These are phyloP conservation scores for Sylvilagus bachmani DNA, from an alignment of 2,113 vertebrate genomes.

Conservation along the genomic window DNA sequence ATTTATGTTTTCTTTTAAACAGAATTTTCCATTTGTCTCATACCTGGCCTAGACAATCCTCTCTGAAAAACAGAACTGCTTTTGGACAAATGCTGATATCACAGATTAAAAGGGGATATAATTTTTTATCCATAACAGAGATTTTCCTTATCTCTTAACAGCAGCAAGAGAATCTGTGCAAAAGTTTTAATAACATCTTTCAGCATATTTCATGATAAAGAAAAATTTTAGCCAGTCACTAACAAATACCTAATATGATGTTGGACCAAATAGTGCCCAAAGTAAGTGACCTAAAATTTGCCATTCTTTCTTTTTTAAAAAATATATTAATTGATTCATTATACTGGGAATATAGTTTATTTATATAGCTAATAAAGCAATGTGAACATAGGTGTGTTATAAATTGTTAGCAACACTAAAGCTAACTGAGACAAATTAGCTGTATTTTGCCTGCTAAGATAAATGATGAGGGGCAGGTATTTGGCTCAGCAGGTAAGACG, in stretches of 20 bases:
- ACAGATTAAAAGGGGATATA: background rate
- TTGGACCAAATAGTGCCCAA: background rate
- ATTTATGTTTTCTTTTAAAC: slow-evolving; percentile 67
- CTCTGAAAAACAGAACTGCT: slow-evolving; percentile 59
- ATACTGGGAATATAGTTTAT: background rate
- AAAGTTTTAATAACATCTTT: slow-evolving; percentile 34
- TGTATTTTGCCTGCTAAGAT: slow-evolving; percentile 2
- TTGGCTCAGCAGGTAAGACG: too few species aligned
- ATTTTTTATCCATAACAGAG: background rate
- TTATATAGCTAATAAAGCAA: background rate
- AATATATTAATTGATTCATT: slow-evolving; percentile 9
- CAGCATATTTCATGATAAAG: background rate
- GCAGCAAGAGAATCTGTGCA: background rate
- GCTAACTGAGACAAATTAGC: slow-evolving; percentile 16
- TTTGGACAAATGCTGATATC: slow-evolving; percentile 44
- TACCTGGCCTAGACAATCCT: slow-evolving; percentile 1
- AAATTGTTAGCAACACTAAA: background rate
- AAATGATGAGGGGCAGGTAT: too few species aligned
- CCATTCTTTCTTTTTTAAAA: background rate
- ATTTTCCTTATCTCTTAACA: background rate
- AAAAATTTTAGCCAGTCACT: slow-evolving; percentile 22
- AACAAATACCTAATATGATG: background rate
- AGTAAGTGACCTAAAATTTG: background rate
- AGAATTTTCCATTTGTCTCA: slow-evolving; percentile 70
- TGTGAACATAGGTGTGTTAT: background rate